These are phyloP conservation scores for Coracias cyanogaster DNA, from an alignment of 2,797 vertebrate genomes.

Conservation along the genomic window DNA sequence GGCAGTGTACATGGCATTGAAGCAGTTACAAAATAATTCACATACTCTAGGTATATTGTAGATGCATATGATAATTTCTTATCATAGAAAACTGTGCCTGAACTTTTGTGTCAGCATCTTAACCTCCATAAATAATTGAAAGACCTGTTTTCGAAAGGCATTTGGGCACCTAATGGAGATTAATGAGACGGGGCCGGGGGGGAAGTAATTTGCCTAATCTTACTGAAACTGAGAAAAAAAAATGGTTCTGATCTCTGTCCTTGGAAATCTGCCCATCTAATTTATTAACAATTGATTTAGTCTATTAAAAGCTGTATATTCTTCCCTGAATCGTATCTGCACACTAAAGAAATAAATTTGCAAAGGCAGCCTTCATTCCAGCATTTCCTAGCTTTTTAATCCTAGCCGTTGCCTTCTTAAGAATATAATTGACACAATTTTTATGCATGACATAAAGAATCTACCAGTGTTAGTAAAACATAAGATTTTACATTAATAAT, in stretches of 20 bases:
- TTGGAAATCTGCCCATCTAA: background rate
- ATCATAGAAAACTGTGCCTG: background rate
- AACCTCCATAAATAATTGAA: background rate
- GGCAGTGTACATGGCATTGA: background rate
- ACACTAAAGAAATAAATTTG: background rate
- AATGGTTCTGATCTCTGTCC: background rate
- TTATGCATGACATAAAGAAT: background rate
- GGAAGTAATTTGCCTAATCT: background rate
- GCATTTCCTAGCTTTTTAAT: background rate
- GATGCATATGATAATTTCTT: background rate
- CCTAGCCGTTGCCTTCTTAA: background rate
- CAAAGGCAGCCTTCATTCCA: background rate
- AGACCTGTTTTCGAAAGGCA: background rate
- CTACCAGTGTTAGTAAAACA: background rate
- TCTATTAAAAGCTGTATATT: background rate
- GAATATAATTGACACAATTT: background rate
- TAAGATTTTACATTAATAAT: background rate
- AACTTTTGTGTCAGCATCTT: background rate
- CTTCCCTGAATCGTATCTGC: background rate
- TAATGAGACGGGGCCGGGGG: background rate
- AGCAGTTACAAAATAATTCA: background rate
- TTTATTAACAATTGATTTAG: background rate
- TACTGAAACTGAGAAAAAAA: background rate
- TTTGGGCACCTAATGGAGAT: background rate
- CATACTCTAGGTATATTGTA: background rate